These are phyloP conservation scores for Papilio machaon DNA, from an alignment of 1,140 invertebrate species.

Conservation along the genomic window DNA sequence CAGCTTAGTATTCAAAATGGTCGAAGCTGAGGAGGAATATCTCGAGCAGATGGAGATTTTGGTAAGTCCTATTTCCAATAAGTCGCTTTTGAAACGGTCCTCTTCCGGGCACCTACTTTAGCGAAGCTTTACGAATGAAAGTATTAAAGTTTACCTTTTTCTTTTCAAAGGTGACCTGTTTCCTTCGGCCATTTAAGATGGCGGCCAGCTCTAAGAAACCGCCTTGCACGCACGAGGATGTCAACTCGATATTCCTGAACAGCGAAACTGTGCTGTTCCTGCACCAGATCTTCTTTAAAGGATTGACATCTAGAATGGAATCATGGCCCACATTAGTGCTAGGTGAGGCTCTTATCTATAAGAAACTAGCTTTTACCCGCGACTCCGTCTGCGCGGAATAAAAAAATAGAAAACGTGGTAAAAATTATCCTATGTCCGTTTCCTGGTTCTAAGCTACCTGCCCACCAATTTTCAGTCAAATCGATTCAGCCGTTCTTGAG, in stretches of 20 bases:
- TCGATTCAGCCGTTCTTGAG: too few species aligned
- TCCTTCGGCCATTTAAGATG: slow-evolving; percentile 96
- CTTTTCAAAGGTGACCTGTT: slow-evolving; percentile 90
- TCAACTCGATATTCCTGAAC: slow-evolving; percentile 97
- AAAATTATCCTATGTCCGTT: too few species aligned
- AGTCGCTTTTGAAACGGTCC: not conserved
- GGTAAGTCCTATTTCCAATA: slow-evolving; percentile 53
- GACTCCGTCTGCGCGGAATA: too few species aligned
- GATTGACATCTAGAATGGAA: slow-evolving; percentile 95
- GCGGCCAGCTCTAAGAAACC: slow-evolving; percentile 96
- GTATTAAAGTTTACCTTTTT: not conserved
- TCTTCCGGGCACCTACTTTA: not conserved
- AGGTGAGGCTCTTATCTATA: slow-evolving; percentile 82
- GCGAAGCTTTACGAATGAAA: not conserved
- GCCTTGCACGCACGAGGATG: slow-evolving; percentile 96
- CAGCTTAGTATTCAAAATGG: slow-evolving; percentile 95
- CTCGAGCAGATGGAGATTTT: slow-evolving; percentile 94
- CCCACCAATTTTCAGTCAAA: too few species aligned
- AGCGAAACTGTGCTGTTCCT: slow-evolving; percentile 96
- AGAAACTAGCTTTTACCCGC: too few species aligned
- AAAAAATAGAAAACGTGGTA: too few species aligned
- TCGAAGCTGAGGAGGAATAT: slow-evolving; percentile 95
- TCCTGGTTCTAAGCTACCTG: too few species aligned
- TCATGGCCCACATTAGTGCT: slow-evolving; percentile 95
- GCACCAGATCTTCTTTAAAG: slow-evolving; percentile 97